Conservation (phyloP, 2,113 vertebrate species). For the Elaphurus davidianus region DNA sequence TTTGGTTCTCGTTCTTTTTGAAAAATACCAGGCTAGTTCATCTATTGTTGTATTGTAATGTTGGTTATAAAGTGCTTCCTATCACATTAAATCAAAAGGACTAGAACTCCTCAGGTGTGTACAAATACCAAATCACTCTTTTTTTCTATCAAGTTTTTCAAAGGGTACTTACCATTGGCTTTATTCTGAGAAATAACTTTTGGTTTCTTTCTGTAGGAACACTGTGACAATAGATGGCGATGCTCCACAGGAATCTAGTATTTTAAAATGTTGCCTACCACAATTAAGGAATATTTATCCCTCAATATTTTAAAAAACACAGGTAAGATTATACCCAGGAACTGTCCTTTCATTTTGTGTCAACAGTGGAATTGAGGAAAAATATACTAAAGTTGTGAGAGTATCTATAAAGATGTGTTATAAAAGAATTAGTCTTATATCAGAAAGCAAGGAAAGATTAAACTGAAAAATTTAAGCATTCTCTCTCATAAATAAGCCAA, state of each 20-base stretch:
- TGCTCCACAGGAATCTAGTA: background rate
- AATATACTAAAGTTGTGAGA: background rate
- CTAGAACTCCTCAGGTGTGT: background rate
- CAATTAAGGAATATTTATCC: background rate
- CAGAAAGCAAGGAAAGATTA: background rate
- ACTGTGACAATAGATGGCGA: background rate
- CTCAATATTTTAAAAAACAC: background rate
- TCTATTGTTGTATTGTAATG: background rate
- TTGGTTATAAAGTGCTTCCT: background rate
- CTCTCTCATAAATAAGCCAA: background rate
- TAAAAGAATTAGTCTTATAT: background rate
- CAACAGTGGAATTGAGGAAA: background rate
- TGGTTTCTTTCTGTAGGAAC: background rate
- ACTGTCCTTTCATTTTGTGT: background rate
- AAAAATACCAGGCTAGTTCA: background rate
- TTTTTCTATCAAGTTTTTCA: background rate
- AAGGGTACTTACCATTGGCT: background rate
- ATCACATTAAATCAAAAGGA: background rate
- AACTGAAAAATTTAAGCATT: background rate
- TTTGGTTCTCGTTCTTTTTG: slow-evolving; percentile 42
- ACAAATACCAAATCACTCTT: background rate
- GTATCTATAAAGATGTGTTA: background rate
- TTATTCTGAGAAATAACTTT: background rate
- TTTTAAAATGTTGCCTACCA: background rate
- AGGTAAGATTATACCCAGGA: background rate